phyloP scores from a whole-genome alignment of 2,888 invertebrate genomes.

The Pedicia rivosa region DNA sequence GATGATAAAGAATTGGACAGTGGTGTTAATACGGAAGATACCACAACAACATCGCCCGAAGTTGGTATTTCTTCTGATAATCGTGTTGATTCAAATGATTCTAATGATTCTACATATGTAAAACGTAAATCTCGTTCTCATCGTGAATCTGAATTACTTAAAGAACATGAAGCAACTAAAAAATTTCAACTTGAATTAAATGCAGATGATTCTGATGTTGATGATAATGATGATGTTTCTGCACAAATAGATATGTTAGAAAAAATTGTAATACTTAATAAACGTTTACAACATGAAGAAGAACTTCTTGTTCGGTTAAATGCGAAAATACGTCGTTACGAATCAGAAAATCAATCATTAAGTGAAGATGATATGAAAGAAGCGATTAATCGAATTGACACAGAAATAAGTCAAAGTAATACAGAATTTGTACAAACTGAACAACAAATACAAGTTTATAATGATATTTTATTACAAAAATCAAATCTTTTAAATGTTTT shows the following conservation, averaged over 20 bases:
- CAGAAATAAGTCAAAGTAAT: slow-evolving; percentile 23
- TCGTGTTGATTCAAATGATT: slow-evolving; percentile 1
- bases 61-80: slow-evolving; percentile 16
- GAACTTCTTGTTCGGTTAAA: slow-evolving; percentile 51
- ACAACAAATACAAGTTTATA: slow-evolving; percentile 1
- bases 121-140: slow-evolving; percentile 22
- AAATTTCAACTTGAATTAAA: slow-evolving; percentile 1
- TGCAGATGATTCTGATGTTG: slow-evolving; percentile 21
- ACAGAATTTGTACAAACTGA: slow-evolving; percentile 1
- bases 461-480: slow-evolving; percentile 1
- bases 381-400: slow-evolving; percentile 36
- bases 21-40: slow-evolving; percentile 46
- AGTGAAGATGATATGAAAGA: slow-evolving; percentile 32
- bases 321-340: slow-evolving; percentile 43
- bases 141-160: slow-evolving; percentile 35
- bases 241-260: slow-evolving; percentile 58
- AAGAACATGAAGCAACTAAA: slow-evolving; percentile 38
- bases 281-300: slow-evolving; percentile 55
- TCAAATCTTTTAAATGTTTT: not conserved
- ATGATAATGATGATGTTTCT: slow-evolving; percentile 38
- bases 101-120: not conserved
- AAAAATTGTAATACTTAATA: slow-evolving; percentile 54
- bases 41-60: slow-evolving; percentile 31
- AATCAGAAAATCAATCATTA: slow-evolving; percentile 30
- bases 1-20: slow-evolving; percentile 35